phyloP scores from a whole-genome alignment of 1,140 invertebrate genomes.

The Pogonognathellus flavescens region DNA sequence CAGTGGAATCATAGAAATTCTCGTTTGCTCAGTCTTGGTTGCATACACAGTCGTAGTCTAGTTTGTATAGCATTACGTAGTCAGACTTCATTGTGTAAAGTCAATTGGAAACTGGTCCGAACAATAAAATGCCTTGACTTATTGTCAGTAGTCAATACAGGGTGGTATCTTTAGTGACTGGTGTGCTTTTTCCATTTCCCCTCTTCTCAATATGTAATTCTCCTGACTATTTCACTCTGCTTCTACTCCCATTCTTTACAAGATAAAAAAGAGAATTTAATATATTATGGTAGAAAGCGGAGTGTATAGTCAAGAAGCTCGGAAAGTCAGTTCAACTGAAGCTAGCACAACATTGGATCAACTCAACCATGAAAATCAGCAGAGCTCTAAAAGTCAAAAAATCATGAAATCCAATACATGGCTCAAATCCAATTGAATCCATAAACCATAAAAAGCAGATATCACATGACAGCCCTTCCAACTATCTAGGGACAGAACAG shows the following conservation, averaged over 20 bases:
- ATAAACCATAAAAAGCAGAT: constrained; percentile 47
- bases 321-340: neutral
- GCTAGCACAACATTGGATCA: constrained; percentile 36
- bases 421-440: constrained; percentile 46
- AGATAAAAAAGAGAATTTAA: neutral
- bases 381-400: constrained; percentile 47
- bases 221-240: neutral
- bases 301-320: neutral
- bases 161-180: neutral
- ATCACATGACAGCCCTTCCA: constrained; percentile 21
- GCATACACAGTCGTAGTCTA: neutral
- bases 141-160: neutral
- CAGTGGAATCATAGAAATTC: neutral
- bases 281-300: neutral
- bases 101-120: constrained; percentile 13
- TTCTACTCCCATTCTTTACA: neutral
- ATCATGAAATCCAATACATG: constrained; percentile 44
- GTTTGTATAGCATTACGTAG: neutral
- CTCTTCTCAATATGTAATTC: neutral
- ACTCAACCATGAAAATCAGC: constrained; percentile 34
- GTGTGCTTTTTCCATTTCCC: neutral
- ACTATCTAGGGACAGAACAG: neutral
- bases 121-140: constrained; percentile 13
- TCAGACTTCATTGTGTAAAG: neutral
- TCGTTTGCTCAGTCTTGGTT: neutral